phyloP scores from a whole-genome alignment of 2,113 vertebrate species.

The Myrmophylax atrothorax region DNA sequence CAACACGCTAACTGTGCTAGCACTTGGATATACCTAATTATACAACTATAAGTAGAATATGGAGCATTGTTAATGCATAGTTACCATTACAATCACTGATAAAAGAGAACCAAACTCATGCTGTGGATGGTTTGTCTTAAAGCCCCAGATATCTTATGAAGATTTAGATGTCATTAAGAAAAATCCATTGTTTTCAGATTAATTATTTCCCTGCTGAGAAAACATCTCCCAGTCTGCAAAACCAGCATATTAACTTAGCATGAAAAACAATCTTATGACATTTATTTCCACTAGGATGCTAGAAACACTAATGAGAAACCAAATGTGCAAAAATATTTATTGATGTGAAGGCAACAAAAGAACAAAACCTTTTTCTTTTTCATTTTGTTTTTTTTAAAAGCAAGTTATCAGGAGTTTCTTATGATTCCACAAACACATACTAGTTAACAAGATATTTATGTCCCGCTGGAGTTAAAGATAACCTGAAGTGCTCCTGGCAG shows the following conservation, averaged over 20 bases:
- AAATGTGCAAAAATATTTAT: slow-evolving; percentile 7
- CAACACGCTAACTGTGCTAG: not conserved
- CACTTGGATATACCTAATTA: not conserved
- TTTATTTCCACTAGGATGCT: slow-evolving; percentile 10
- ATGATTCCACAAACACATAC: not conserved
- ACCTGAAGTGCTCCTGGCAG: not conserved
- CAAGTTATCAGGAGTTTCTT: not conserved
- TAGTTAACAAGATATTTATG: not conserved
- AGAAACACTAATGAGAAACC: slow-evolving; percentile 27
- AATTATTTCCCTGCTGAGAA: slow-evolving; percentile 31
- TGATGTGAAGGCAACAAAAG: not conserved
- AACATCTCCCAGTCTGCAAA: not conserved
- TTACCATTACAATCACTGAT: not conserved
- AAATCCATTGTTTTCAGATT: slow-evolving; percentile 13
- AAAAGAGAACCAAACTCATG: not conserved
- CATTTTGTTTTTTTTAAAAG: not conserved
- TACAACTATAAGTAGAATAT: not conserved
- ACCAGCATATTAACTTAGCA: not conserved
- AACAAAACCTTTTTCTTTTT: not conserved
- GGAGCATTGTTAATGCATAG: not conserved
- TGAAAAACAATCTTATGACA: not conserved
- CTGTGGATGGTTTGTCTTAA: slow-evolving; percentile 5
- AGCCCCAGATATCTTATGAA: not conserved
- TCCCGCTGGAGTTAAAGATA: not conserved
- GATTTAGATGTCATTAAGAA: slow-evolving; percentile 12